Percentiles rank a stretch among this genome's conserved stretches.
Evolutionary conservation across 2,888 invertebrate genomes (phyloP).

Genomic region (Rotaria magnacalcarata): DNA sequence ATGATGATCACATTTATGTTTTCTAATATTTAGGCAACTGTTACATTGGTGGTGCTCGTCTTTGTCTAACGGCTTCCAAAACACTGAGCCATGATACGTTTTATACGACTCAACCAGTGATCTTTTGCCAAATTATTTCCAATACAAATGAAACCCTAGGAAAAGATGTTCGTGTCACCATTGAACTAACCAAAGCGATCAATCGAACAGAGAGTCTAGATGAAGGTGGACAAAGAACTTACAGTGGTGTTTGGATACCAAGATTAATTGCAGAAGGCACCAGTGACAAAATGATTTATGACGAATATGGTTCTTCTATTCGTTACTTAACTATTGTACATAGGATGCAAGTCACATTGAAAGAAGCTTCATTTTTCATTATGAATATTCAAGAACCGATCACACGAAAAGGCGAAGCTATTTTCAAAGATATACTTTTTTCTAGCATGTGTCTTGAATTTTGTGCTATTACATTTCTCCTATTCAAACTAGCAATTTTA

Average conservation of each 20-base stretch:
- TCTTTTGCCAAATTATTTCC: background rate
- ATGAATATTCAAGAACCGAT: constrained; percentile 7
- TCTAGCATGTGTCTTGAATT: background rate
- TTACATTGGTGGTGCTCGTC: no score
- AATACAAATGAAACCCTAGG: background rate
- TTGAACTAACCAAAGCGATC: background rate
- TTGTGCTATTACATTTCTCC: background rate
- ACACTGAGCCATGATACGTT: no score
- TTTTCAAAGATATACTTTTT: constrained; percentile 9
- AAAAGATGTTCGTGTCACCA: background rate
- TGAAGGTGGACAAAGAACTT: background rate
- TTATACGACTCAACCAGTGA: no score
- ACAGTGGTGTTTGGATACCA: background rate
- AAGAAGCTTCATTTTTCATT: background rate
- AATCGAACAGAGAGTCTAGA: background rate
- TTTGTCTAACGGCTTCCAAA: no score
- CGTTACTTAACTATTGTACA: background rate
- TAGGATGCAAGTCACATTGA: background rate
- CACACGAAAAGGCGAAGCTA: background rate
- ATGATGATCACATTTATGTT: no score
- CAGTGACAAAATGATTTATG: background rate
- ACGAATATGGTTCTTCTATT: background rate
- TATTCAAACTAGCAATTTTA: background rate
- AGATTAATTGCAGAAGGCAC: background rate
- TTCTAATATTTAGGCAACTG: no score